These are phyloP conservation scores for Oreochromis niloticus DNA, from an alignment of 2,113 vertebrate genomes.

Conservation along the genomic window DNA sequence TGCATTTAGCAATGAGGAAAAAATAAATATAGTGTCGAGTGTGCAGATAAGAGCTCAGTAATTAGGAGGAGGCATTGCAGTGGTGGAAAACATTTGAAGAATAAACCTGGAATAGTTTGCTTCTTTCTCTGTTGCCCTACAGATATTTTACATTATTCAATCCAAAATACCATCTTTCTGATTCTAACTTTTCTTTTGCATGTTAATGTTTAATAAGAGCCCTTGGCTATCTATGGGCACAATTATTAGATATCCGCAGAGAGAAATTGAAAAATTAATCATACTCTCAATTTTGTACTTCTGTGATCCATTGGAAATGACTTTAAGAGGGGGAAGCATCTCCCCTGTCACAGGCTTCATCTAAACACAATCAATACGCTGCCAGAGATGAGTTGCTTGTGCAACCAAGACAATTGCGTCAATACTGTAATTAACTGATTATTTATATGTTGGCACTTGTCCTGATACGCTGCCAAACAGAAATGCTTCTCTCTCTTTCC, in stretches of 20 bases:
- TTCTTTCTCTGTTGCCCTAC: slow-evolving; percentile 78
- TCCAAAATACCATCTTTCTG: slow-evolving; percentile 92
- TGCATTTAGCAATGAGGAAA: slow-evolving; percentile 53
- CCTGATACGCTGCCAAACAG: neutral
- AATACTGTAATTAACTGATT: slow-evolving; percentile 55
- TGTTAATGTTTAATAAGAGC: slow-evolving; percentile 97
- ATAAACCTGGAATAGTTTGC: slow-evolving; percentile 77
- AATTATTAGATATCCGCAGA: slow-evolving; percentile 96
- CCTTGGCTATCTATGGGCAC: slow-evolving; percentile 85
- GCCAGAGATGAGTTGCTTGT: slow-evolving; percentile 21
- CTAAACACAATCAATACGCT: slow-evolving; percentile 40
- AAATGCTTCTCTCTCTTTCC: neutral
- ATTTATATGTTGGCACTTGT: slow-evolving; percentile 48
- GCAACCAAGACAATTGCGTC: slow-evolving; percentile 44
- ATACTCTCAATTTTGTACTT: slow-evolving; percentile 85
- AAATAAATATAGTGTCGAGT: slow-evolving; percentile 64
- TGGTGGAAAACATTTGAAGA: slow-evolving; percentile 71
- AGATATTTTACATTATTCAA: slow-evolving; percentile 97
- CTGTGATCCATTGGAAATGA: slow-evolving; percentile 78
- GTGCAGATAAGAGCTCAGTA: slow-evolving; percentile 58
- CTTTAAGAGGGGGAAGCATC: slow-evolving; percentile 60
- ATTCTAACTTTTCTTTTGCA: slow-evolving; percentile 86
- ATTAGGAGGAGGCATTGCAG: slow-evolving; percentile 56
- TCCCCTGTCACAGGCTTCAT: slow-evolving; percentile 13
- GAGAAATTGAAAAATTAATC: slow-evolving; percentile 99